A percentile compares a stretch with the other conserved stretches of the same genome.
Evolutionary conservation across 2,113 vertebrate species (phyloP).

Genomic region (Xiphorhynchus elegans): DNA sequence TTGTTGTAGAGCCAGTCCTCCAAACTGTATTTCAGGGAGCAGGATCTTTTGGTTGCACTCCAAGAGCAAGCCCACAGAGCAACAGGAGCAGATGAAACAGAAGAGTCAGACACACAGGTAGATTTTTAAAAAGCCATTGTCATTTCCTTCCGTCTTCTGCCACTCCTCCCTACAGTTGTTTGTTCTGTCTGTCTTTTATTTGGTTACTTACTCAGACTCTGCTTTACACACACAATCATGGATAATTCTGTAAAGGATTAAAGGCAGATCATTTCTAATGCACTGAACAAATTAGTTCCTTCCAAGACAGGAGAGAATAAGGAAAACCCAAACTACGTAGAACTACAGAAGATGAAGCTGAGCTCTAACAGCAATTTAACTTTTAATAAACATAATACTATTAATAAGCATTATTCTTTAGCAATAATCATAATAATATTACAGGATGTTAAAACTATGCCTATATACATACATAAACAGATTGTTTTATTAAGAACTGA

Average conservation of each 20-base stretch:
- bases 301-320: not conserved
- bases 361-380: not conserved
- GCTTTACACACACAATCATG: not conserved
- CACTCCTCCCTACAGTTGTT: not conserved
- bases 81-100: not conserved
- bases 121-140: not conserved
- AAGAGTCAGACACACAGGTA: not conserved
- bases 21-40: not conserved
- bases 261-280: not conserved
- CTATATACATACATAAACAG: not conserved
- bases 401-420: not conserved
- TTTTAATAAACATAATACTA: not conserved
- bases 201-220: not conserved
- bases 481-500: not conserved
- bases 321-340: not conserved
- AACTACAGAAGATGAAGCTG: not conserved
- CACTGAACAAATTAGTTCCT: not conserved
- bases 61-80: not conserved
- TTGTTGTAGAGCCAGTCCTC: not conserved
- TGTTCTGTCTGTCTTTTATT: not conserved
- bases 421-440: not conserved
- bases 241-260: not conserved
- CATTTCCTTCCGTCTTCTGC: not conserved
- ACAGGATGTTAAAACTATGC: not conserved
- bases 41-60: not conserved